Conservation (phyloP, 2,797 vertebrate species). For the Lithobates pipiens region DNA sequence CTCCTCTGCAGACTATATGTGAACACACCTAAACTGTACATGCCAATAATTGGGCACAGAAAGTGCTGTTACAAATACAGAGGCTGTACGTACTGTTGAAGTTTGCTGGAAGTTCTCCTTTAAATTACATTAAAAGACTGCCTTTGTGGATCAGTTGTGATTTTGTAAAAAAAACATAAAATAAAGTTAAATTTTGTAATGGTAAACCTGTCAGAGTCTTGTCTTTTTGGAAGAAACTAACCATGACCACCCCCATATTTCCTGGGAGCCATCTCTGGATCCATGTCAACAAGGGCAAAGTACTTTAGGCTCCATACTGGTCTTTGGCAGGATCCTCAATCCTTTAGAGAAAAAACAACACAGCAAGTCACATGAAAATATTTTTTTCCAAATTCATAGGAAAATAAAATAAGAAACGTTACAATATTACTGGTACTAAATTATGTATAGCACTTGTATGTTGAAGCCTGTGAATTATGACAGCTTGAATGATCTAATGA, state of each 20-base stretch:
- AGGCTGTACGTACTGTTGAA: neutral
- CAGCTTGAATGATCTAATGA: too few relatives aligned
- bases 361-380: neutral
- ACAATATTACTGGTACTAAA: neutral
- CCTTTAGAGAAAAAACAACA: neutral
- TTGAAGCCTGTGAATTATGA: too few relatives aligned
- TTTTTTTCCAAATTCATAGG: neutral
- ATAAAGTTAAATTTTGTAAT: neutral
- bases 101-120: neutral
- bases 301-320: neutral
- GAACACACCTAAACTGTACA: too few relatives aligned
- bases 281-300: slow-evolving; percentile 5
- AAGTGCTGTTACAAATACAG: neutral
- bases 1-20: too few relatives aligned
- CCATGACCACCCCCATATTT: slow-evolving; percentile 32
- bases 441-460: too few relatives aligned
- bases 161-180: neutral
- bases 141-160: neutral
- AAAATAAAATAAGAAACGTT: neutral
- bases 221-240: neutral
- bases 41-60: neutral
- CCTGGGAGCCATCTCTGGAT: neutral
- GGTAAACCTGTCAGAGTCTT: neutral
- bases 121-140: neutral
- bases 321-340: neutral